These are phyloP conservation scores for Acropora tenuis DNA, from an alignment of 64 coral and sea anemone genomes.

Conservation along the genomic window DNA sequence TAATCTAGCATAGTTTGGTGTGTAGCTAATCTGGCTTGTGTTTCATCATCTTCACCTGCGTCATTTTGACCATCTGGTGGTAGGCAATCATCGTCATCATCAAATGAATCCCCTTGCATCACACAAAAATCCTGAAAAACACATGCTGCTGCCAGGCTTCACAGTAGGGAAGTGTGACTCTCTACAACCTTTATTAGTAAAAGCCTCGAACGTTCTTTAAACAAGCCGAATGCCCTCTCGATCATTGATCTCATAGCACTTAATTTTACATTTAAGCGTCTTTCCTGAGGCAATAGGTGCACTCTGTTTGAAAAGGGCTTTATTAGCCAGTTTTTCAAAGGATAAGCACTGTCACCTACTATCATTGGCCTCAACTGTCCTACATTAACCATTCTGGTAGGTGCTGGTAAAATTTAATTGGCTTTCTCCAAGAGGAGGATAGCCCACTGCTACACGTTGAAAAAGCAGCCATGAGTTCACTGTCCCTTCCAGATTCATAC, in stretches of 20 bases:
- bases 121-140: constrained; percentile 3
- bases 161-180: not conserved
- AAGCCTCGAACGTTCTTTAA: not conserved
- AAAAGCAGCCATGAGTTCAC: not conserved
- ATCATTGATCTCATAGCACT: not conserved
- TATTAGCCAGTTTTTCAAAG: not conserved
- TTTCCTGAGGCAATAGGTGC: not conserved
- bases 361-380: not conserved
- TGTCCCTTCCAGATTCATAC: not conserved
- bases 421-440: not conserved
- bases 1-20: constrained; percentile 11
- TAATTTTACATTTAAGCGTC: no score
- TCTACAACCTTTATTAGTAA: constrained; percentile 2
- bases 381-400: not conserved
- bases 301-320: not conserved
- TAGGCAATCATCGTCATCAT: not conserved
- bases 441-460: not conserved
- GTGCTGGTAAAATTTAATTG: no score
- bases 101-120: constrained; percentile 13
- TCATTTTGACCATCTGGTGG: constrained; percentile 1
- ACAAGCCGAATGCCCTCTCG: not conserved
- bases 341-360: constrained; percentile 5
- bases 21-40: not conserved
- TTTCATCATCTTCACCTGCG: not conserved
- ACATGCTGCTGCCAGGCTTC: constrained; percentile 4